A percentile compares a stretch with the other conserved stretches of the same genome.
Conservation (phyloP, 2,113 vertebrate species). For the Pelodiscus sinensis region DNA sequence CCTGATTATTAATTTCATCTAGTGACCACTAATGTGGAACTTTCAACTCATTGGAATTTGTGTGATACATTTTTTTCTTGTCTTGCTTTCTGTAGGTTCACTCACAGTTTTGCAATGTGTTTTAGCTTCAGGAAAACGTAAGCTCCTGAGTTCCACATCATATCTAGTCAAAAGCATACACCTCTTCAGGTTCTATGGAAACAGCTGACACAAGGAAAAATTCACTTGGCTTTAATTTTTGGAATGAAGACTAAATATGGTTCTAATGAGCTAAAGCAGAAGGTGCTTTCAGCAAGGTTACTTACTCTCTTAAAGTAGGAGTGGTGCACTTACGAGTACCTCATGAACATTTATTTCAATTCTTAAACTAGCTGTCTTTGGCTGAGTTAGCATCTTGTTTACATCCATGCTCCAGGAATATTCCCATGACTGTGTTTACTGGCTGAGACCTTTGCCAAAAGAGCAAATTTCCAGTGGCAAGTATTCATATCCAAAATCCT, state of each 20-base stretch:
- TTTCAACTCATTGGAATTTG: not conserved
- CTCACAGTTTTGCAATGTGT: not conserved
- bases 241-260: not conserved
- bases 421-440: not conserved
- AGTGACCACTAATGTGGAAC: not conserved
- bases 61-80: not conserved
- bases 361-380: not conserved
- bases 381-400: not conserved
- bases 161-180: rapidly evolving
- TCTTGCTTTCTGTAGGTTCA: not conserved
- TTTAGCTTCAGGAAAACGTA: not conserved
- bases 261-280: not conserved
- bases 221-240: not conserved
- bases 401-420: not conserved
- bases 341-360: not conserved
- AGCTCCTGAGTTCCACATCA: rapidly evolving
- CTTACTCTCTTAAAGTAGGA: not conserved
- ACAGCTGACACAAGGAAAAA: not conserved
- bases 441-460: not conserved
- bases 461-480: not conserved
- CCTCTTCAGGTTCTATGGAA: not conserved
- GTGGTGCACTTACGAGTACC: not conserved
- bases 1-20: too few species aligned
- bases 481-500: not conserved
- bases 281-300: not conserved